A percentile compares a stretch with the other conserved stretches of the same genome.
Evolutionary conservation across 2,113 vertebrate species (phyloP).

Genomic region (Columba livia): DNA sequence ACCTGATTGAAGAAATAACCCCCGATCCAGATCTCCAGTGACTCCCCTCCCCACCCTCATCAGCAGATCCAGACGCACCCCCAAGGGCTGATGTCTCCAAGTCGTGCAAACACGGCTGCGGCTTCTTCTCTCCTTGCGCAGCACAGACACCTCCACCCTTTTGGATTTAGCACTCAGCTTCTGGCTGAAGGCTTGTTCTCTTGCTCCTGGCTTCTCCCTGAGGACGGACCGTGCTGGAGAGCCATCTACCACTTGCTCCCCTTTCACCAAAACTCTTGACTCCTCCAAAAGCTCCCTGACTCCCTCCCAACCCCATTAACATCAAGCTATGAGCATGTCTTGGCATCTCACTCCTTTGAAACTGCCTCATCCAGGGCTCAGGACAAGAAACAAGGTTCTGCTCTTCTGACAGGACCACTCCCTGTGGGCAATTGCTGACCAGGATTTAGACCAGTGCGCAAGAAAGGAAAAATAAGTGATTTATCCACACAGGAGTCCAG

Average conservation of each 20-base stretch:
- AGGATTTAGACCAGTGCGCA: neutral
- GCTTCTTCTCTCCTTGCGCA: neutral
- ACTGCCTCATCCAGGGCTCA: accelerated
- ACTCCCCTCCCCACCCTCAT: neutral
- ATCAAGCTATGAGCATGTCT: neutral
- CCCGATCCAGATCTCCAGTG: neutral
- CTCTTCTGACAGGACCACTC: neutral
- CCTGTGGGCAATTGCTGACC: accelerated
- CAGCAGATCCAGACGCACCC: neutral
- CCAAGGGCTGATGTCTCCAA: neutral
- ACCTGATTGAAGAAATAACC: neutral
- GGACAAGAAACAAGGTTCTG: neutral
- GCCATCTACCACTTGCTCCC: neutral
- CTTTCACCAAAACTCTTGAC: neutral
- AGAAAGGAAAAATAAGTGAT: neutral
- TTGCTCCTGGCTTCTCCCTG: neutral
- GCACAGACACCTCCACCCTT: neutral
- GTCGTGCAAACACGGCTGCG: accelerated
- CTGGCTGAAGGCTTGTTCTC: neutral
- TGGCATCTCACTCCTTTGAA: neutral
- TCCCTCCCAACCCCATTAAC: neutral
- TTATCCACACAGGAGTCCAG: neutral
- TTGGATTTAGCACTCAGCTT: neutral
- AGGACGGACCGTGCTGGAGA: neutral
- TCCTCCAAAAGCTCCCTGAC: neutral